phyloP scores from a whole-genome alignment of 1,140 invertebrate genomes.

The Drosophila eugracilis region DNA sequence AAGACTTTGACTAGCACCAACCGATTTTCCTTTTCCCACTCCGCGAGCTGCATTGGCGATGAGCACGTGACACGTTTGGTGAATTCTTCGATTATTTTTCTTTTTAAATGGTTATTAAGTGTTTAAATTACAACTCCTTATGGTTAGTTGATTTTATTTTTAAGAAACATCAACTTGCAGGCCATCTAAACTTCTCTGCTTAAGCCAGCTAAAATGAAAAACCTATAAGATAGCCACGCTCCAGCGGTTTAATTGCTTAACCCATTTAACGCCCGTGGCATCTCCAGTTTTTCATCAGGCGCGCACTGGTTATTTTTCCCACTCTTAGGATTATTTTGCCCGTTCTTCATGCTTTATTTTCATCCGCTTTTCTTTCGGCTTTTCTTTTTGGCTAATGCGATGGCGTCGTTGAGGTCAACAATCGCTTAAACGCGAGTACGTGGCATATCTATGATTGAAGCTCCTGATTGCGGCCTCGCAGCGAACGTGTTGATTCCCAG shows the following conservation, averaged over 20 bases:
- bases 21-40: background rate
- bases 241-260: conserved; percentile 16
- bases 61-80: conserved; percentile 24
- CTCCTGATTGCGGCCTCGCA: conserved; percentile 57
- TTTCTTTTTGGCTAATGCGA: conserved; percentile 51
- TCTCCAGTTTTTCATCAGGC: conserved; percentile 17
- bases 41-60: conserved; percentile 1
- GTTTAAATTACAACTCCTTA: no score
- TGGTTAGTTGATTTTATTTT: no score
- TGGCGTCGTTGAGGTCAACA: conserved; percentile 69
- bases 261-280: conserved; percentile 20
- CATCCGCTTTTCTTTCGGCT: conserved; percentile 21
- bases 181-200: background rate
- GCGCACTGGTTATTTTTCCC: background rate
- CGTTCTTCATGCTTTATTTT: conserved; percentile 7
- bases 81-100: background rate
- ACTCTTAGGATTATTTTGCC: conserved; percentile 25
- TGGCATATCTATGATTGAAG: conserved; percentile 77
- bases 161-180: no score
- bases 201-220: background rate
- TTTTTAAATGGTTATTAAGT: background rate
- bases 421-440: conserved; percentile 73
- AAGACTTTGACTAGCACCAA: background rate
- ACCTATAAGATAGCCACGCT: background rate
- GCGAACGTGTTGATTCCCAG: conserved; percentile 66